A percentile compares a stretch with the other conserved stretches of the same genome.
Evolutionary conservation across 2,113 vertebrate species (phyloP).

Genomic region (Struthio camelus): DNA sequence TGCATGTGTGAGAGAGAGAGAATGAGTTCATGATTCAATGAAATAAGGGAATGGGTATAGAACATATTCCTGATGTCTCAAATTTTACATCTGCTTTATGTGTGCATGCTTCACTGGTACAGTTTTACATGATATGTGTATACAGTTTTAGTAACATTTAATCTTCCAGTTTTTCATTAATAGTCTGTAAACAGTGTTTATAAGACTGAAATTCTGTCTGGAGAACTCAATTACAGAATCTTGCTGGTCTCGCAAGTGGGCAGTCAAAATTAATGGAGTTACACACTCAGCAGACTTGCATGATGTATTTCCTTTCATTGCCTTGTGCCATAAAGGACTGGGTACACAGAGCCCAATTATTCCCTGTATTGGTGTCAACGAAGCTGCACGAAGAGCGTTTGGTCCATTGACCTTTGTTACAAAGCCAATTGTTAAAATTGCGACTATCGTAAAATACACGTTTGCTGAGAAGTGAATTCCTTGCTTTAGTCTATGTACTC

Average conservation of each 20-base stretch:
- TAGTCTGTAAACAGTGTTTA: not conserved
- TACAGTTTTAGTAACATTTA: not conserved
- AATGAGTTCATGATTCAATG: not conserved
- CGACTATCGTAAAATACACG: not conserved
- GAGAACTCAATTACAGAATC: not conserved
- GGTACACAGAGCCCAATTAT: not conserved
- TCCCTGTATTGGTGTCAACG: not conserved
- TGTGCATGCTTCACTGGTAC: not conserved
- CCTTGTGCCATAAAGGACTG: not conserved
- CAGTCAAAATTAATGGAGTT: not conserved
- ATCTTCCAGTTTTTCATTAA: not conserved
- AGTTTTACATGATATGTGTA: not conserved
- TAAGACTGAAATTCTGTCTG: not conserved
- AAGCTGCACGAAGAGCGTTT: not conserved
- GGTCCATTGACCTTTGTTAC: not conserved
- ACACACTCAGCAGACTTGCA: rapidly evolving
- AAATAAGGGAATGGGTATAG: not conserved
- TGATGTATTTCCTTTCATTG: not conserved
- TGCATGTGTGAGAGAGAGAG: not conserved
- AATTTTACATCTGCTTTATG: not conserved
- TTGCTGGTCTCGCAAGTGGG: not conserved
- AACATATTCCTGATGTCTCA: not conserved
- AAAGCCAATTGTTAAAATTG: not conserved
- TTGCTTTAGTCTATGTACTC: not conserved
- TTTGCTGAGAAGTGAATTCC: constrained; percentile 17